phyloP scores from a whole-genome alignment of 2,888 invertebrate species.

The Ichneumoninae sp. region DNA sequence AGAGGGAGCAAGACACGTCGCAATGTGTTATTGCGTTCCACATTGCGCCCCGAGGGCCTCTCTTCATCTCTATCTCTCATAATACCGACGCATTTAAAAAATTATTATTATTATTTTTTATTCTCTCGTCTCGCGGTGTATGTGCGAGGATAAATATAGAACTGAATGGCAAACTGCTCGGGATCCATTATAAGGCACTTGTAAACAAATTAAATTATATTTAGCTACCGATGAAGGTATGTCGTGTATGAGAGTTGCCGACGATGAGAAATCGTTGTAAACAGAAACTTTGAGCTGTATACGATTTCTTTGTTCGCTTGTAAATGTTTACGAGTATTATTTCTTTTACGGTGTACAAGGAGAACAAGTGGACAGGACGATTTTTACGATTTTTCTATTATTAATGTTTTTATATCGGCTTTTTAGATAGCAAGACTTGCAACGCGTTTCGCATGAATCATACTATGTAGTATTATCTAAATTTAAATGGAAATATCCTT shows the following conservation, averaged over 20 bases:
- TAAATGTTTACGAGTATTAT: not conserved
- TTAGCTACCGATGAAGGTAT: not conserved
- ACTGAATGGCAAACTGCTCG: not conserved
- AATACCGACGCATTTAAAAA: not conserved
- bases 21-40: constrained; percentile 37
- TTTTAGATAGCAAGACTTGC: too few species aligned
- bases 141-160: constrained; percentile 7
- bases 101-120: not conserved
- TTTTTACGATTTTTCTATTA: too few species aligned
- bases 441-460: too few species aligned
- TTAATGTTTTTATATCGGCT: too few species aligned
- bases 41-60: constrained; percentile 15
- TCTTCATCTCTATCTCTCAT: constrained; percentile 18
- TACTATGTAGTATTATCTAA: too few species aligned
- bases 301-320: not conserved
- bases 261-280: not conserved
- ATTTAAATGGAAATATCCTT: too few species aligned
- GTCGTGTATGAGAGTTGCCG: not conserved
- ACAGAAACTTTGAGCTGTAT: too few species aligned
- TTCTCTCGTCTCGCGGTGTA: not conserved
- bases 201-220: constrained; percentile 48
- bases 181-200: constrained; percentile 15
- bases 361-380: too few species aligned
- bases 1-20: constrained; percentile 12
- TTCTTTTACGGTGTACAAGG: too few species aligned